A percentile compares a stretch with the other conserved stretches of the same genome.
Conservation (phyloP, 1,140 invertebrate species). For the Chrysoperla carnea region DNA sequence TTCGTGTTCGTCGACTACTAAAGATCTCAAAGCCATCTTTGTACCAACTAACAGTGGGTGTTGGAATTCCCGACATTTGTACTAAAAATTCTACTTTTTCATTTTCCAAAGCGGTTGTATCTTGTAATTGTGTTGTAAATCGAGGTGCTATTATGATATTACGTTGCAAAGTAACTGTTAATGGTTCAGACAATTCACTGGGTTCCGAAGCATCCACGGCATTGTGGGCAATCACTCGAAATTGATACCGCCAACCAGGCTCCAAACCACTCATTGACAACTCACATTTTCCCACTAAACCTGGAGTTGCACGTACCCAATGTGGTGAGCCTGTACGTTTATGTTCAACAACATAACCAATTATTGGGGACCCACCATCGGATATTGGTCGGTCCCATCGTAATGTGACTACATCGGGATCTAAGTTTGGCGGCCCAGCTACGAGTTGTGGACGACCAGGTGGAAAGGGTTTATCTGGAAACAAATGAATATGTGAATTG, state of each 20-base stretch:
- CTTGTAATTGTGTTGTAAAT: slow-evolving; percentile 45
- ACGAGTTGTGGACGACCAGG: slow-evolving; percentile 61
- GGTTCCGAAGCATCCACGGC: slow-evolving; percentile 61
- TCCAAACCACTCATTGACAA: slow-evolving; percentile 58
- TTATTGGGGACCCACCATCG: slow-evolving; percentile 80
- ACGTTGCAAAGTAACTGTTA: slow-evolving; percentile 53
- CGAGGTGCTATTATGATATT: slow-evolving; percentile 42
- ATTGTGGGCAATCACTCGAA: slow-evolving; percentile 76
- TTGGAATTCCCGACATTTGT: slow-evolving; percentile 61
- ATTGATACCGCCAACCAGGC: slow-evolving; percentile 76
- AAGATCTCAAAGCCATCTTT: slow-evolving; percentile 77
- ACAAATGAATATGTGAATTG: no score
- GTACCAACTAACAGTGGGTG: slow-evolving; percentile 83
- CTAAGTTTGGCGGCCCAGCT: slow-evolving; percentile 38
- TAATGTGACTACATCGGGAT: slow-evolving; percentile 71
- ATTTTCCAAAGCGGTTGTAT: slow-evolving; percentile 52
- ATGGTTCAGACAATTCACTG: slow-evolving; percentile 56
- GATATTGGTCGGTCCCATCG: slow-evolving; percentile 63
- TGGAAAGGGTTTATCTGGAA: slow-evolving; percentile 51
- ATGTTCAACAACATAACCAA: slow-evolving; percentile 67
- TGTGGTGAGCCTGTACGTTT: slow-evolving; percentile 53
- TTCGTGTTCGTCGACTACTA: slow-evolving; percentile 58
- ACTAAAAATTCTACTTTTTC: slow-evolving; percentile 71
- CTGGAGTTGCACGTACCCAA: slow-evolving; percentile 58
- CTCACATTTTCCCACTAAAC: slow-evolving; percentile 46